Evolutionary conservation across 1,140 invertebrate genomes (phyloP).

Genomic region (Achroia grisella): DNA sequence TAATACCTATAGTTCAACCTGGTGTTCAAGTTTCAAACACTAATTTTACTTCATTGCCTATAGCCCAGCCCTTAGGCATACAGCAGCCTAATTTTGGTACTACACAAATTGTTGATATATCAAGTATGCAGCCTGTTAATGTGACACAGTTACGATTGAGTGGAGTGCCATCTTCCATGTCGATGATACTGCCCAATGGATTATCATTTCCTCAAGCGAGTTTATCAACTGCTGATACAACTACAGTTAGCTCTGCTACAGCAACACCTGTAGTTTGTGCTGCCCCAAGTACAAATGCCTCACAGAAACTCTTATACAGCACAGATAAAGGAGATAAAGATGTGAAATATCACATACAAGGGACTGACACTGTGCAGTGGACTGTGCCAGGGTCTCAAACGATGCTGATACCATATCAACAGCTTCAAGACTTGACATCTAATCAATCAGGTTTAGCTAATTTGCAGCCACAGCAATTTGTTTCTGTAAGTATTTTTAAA

Average conservation of each 20-base stretch:
- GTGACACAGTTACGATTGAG: slow-evolving; percentile 56
- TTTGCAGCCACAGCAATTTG: slow-evolving; percentile 59
- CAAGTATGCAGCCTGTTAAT: slow-evolving; percentile 62
- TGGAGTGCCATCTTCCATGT: slow-evolving; percentile 68
- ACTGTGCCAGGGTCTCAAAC: slow-evolving; percentile 59
- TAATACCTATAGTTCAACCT: slow-evolving; percentile 64
- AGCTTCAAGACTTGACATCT: slow-evolving; percentile 51
- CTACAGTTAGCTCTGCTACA: slow-evolving; percentile 58
- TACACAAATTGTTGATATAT: slow-evolving; percentile 60
- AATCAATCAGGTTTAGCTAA: slow-evolving; percentile 50
- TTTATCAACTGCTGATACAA: slow-evolving; percentile 48
- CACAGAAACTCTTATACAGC: slow-evolving; percentile 63
- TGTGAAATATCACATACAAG: slow-evolving; percentile 62
- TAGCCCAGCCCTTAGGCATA: slow-evolving; percentile 45
- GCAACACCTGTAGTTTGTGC: slow-evolving; percentile 63
- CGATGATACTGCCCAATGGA: slow-evolving; percentile 63
- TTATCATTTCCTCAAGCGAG: slow-evolving; percentile 55
- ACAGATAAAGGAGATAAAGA: slow-evolving; percentile 65
- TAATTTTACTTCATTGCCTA: slow-evolving; percentile 55
- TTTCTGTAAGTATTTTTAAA: slow-evolving; percentile 47
- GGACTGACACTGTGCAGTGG: slow-evolving; percentile 62
- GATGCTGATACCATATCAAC: slow-evolving; percentile 64
- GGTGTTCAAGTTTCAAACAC: slow-evolving; percentile 60
- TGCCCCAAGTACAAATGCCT: slow-evolving; percentile 54
- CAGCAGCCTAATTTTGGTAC: slow-evolving; percentile 58